phyloP scores from a whole-genome alignment of 2,113 vertebrate species.

The Gallinago jamesoni region DNA sequence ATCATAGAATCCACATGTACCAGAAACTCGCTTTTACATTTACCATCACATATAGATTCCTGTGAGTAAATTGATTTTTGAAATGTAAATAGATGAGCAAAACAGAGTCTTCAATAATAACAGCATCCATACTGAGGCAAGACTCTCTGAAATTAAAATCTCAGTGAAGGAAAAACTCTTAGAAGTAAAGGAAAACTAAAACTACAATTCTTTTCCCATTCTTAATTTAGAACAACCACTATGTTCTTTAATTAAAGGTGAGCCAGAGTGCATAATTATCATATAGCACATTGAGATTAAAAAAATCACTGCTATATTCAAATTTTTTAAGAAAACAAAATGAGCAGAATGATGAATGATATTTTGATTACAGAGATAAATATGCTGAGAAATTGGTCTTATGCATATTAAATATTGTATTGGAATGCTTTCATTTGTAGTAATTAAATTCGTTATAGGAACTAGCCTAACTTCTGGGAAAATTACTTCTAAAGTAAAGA shows the following conservation, averaged over 20 bases:
- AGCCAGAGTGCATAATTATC: neutral
- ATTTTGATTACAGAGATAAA: conserved; percentile 66
- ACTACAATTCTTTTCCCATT: too few species aligned
- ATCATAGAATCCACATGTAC: neutral
- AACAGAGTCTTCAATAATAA: neutral
- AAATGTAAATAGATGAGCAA: neutral
- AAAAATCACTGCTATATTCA: conserved; percentile 52
- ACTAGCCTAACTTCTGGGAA: conserved; percentile 28
- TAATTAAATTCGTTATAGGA: conserved; percentile 48
- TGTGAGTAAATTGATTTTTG: neutral
- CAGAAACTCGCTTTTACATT: neutral
- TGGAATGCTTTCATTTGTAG: conserved; percentile 29
- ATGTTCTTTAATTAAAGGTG: neutral
- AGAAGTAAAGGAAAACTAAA: neutral
- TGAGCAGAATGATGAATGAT: conserved; percentile 59
- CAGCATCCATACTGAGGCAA: neutral
- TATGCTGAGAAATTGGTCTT: conserved; percentile 49
- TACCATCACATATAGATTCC: neutral
- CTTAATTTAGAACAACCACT: neutral
- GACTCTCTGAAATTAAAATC: neutral
- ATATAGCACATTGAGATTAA: conserved; percentile 24
- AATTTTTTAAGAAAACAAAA: conserved; percentile 53
- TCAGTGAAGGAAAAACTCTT: neutral
- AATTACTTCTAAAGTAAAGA: neutral
- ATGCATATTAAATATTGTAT: conserved; percentile 18